phyloP scores from a whole-genome alignment of 2,113 vertebrate species.

The Indri indri region DNA sequence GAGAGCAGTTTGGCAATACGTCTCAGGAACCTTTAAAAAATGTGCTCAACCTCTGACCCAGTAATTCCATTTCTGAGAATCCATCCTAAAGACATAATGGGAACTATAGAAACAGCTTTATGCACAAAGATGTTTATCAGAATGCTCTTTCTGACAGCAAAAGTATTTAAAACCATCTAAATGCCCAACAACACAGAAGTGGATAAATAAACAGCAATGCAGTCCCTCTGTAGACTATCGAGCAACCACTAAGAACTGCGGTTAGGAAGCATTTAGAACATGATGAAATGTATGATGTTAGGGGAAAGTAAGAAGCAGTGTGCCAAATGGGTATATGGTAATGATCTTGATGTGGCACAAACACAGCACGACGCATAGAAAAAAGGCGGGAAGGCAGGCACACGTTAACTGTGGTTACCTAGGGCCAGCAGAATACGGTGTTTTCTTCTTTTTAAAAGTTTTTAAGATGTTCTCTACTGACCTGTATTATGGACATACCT shows the following conservation, averaged over 20 bases:
- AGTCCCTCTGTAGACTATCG: accelerated
- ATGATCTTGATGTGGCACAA: not conserved
- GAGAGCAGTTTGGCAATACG: constrained; percentile 61
- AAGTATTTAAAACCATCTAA: constrained; percentile 56
- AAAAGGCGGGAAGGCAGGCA: not conserved
- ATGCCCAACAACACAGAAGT: not conserved
- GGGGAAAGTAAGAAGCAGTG: not conserved
- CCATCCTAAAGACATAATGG: constrained; percentile 67
- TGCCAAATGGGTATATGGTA: not conserved
- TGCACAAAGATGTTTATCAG: constrained; percentile 75
- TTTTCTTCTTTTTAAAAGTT: not conserved
- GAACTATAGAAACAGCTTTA: constrained; percentile 62
- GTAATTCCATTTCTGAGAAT: constrained; percentile 77
- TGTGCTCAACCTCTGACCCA: constrained; percentile 60
- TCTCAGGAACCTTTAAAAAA: constrained; percentile 70
- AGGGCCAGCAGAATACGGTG: not conserved
- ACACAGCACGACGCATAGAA: not conserved
- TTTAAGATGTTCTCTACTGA: not conserved
- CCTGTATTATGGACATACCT: not conserved
- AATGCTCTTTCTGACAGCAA: constrained; percentile 39
- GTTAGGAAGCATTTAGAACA: not conserved
- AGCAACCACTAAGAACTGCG: not conserved
- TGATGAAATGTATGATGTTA: not conserved
- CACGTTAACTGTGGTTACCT: not conserved
- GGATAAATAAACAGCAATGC: not conserved